Evolutionary conservation across 2,797 vertebrate genomes (phyloP).

Genomic region (Gorsachius magnificus): DNA sequence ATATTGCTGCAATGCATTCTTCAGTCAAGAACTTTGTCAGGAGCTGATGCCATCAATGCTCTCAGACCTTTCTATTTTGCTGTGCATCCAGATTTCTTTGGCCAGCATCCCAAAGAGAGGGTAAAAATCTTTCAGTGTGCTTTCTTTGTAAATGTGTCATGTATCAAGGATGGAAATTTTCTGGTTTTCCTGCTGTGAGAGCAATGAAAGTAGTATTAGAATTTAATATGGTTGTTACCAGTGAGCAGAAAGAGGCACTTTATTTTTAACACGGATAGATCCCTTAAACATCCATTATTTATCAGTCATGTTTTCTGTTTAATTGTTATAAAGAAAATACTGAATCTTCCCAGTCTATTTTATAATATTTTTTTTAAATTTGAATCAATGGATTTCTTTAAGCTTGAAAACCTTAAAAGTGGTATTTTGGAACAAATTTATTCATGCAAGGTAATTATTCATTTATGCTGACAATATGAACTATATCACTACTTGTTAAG

Average conservation of each 20-base stretch:
- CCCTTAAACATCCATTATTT: neutral
- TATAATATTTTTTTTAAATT: no score
- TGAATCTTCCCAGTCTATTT: neutral
- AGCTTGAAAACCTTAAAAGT: neutral
- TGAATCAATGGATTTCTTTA: neutral
- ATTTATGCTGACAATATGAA: neutral
- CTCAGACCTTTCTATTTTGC: conserved; percentile 97
- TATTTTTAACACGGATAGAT: neutral
- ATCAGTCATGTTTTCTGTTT: neutral
- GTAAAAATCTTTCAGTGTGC: conserved; percentile 71
- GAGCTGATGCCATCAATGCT: conserved; percentile 90
- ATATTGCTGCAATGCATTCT: conserved; percentile 50
- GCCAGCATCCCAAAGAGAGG: conserved; percentile 92
- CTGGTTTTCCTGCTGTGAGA: neutral
- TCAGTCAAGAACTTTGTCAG: conserved; percentile 84
- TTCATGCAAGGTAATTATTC: neutral
- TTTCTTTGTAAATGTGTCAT: neutral
- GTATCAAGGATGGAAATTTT: neutral
- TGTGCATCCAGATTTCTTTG: conserved; percentile 98
- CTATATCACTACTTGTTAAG: neutral
- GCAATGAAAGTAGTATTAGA: neutral
- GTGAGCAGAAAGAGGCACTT: neutral
- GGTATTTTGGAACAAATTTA: neutral
- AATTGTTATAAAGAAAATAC: neutral
- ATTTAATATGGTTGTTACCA: neutral